Evolutionary conservation across 1,140 invertebrate genomes (phyloP).

Genomic region (Bathynomus jamesi): DNA sequence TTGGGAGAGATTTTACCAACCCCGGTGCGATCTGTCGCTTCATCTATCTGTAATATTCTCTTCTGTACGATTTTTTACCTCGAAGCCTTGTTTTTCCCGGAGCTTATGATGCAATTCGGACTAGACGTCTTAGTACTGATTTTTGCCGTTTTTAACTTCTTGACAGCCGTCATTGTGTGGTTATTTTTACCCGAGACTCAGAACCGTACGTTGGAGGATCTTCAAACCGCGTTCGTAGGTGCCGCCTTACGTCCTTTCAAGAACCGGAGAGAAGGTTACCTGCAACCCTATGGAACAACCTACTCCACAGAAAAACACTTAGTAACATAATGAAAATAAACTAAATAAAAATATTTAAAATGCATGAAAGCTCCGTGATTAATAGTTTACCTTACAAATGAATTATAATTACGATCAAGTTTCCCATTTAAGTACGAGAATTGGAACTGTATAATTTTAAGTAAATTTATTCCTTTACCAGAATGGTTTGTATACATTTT

Average conservation of each 20-base stretch:
- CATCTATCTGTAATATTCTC: conserved; percentile 2
- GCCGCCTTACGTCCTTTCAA: conserved; percentile 10
- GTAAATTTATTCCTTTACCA: too few relatives aligned
- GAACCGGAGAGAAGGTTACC: conserved; percentile 5
- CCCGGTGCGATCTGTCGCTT: conserved; percentile 4
- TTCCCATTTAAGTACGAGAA: too few relatives aligned
- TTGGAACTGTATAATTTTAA: too few relatives aligned
- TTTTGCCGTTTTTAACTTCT: conserved; percentile 2
- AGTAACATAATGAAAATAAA: too few relatives aligned
- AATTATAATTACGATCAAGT: too few relatives aligned
- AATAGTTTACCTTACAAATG: too few relatives aligned
- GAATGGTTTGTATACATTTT: too few relatives aligned
- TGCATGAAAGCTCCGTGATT: too few relatives aligned
- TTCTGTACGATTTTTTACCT: conserved; percentile 5
- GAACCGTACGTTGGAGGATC: conserved; percentile 2
- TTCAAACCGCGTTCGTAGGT: conserved; percentile 12
- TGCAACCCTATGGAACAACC: conserved; percentile 11
- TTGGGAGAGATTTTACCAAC: conserved; percentile 16
- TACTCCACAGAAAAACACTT: conserved; percentile 1
- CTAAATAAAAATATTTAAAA: too few relatives aligned
- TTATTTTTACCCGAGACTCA: conserved; percentile 10
- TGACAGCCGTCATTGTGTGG: conserved; percentile 2
- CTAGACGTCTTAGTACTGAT: neutral
- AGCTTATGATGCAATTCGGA: neutral
- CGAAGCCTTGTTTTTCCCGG: neutral